Conservation (phyloP, 2,113 vertebrate genomes). For the Ceyx melanurus region DNA sequence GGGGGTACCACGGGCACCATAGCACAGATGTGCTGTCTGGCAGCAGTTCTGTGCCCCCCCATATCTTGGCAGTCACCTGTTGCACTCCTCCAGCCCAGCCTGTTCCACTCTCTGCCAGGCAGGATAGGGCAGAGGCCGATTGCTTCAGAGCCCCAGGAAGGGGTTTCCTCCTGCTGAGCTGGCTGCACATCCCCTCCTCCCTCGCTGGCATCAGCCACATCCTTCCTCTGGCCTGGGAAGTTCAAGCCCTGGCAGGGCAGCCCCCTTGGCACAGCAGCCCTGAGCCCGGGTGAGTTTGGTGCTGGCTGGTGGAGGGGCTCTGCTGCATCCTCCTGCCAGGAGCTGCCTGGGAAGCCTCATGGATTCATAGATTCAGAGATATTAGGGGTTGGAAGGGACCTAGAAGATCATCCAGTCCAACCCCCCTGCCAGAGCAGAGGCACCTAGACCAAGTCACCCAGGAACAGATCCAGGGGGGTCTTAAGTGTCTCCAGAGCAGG, state of each 20-base stretch:
- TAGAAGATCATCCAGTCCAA: too few species aligned
- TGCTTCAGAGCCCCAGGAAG: background rate
- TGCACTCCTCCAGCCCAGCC: background rate
- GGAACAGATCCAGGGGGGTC: too few species aligned
- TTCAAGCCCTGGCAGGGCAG: background rate
- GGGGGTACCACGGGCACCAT: accelerated
- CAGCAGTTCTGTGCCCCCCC: accelerated
- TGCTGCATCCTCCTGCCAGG: background rate
- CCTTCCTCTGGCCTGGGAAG: accelerated
- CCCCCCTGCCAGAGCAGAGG: too few species aligned
- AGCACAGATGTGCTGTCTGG: background rate
- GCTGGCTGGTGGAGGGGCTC: background rate
- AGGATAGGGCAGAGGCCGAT: background rate
- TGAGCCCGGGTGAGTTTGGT: background rate
- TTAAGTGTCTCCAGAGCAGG: too few species aligned
- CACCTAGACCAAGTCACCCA: too few species aligned
- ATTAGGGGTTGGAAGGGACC: too few species aligned
- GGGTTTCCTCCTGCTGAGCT: background rate
- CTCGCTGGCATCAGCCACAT: too few species aligned
- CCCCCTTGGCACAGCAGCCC: too few species aligned
- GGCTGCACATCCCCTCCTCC: background rate
- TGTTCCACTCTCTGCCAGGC: background rate
- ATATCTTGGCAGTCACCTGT: background rate
- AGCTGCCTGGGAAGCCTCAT: background rate
- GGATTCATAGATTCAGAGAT: too few species aligned